A percentile compares a stretch with the other conserved stretches of the same genome.
These are phyloP conservation scores for Vidua chalybeata DNA, from an alignment of 2,113 vertebrate species.

Conservation along the genomic window DNA sequence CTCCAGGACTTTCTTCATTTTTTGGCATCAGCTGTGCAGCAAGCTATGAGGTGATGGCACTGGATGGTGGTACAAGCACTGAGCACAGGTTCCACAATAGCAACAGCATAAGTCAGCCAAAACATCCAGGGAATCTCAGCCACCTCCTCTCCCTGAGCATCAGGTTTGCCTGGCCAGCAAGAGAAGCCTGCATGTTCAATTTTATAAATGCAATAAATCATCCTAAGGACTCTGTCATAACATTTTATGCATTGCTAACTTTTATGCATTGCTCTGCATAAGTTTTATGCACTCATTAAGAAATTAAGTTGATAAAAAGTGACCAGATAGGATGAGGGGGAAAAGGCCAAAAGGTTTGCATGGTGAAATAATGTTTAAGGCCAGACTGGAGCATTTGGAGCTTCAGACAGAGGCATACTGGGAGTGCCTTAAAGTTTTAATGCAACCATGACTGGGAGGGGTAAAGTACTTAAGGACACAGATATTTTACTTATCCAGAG, in stretches of 20 bases:
- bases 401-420: background rate
- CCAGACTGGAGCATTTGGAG: background rate
- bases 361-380: slow-evolving; percentile 29
- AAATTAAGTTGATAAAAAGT: slow-evolving; percentile 63
- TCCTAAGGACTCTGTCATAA: background rate
- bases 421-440: background rate
- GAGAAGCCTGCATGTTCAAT: background rate
- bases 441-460: background rate
- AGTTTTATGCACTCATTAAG: slow-evolving; percentile 60
- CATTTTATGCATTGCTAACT: slow-evolving; percentile 50
- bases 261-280: slow-evolving; percentile 54
- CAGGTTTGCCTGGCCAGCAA: background rate
- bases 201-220: slow-evolving; percentile 45
- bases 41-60: background rate
- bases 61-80: background rate
- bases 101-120: background rate
- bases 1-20: background rate
- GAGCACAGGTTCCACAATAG: accelerated
- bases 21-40: no score
- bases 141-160: background rate
- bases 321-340: background rate
- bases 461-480: background rate
- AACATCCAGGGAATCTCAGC: background rate
- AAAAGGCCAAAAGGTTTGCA: slow-evolving; percentile 28
- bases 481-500: background rate